A percentile compares a stretch with the other conserved stretches of the same genome.
phyloP scores from a whole-genome alignment of 2,113 vertebrate species.

The Glareola pratincola region DNA sequence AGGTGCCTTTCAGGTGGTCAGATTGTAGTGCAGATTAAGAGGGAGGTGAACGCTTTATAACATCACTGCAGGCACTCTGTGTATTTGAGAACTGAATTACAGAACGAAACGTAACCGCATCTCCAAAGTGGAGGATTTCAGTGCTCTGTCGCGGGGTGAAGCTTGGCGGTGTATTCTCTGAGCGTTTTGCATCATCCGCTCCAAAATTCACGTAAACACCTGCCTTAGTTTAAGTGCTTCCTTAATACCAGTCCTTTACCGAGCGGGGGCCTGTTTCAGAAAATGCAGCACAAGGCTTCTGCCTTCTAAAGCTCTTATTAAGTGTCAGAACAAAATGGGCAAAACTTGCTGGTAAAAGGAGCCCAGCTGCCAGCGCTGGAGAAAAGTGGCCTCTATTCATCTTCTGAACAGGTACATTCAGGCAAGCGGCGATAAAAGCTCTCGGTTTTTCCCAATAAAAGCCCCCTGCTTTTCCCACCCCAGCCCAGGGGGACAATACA shows the following conservation, averaged over 20 bases:
- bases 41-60: background rate
- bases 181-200: background rate
- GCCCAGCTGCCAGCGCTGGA: background rate
- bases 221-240: conserved; percentile 5
- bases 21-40: background rate
- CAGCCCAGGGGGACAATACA: background rate
- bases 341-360: background rate
- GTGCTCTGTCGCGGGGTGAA: background rate
- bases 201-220: background rate
- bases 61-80: background rate
- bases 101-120: background rate
- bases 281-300: background rate
- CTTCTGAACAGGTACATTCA: background rate
- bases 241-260: background rate
- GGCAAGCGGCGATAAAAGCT: background rate
- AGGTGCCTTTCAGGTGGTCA: background rate
- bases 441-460: background rate
- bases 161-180: background rate
- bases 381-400: background rate
- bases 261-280: background rate
- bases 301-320: background rate
- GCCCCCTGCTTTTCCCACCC: background rate
- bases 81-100: background rate
- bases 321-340: background rate
- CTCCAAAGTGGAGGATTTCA: background rate